These are phyloP conservation scores for Bimastos eiseni DNA, from an alignment of 2,888 invertebrate species.

Conservation along the genomic window DNA sequence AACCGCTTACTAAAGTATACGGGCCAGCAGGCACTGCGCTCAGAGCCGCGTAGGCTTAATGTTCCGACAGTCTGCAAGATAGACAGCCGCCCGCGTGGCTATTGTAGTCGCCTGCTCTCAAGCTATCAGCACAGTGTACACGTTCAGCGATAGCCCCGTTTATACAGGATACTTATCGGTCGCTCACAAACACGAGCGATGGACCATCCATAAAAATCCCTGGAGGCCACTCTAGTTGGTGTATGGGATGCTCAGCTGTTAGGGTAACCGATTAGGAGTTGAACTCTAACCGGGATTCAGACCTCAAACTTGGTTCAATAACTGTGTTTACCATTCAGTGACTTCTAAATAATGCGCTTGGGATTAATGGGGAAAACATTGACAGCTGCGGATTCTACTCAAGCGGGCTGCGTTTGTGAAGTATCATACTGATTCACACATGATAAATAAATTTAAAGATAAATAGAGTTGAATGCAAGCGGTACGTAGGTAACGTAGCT, in stretches of 20 bases:
- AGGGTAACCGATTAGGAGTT: background rate
- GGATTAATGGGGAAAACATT: too few relatives aligned
- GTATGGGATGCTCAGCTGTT: background rate
- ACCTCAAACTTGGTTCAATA: background rate
- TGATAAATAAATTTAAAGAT: too few relatives aligned
- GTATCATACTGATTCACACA: too few relatives aligned
- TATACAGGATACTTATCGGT: background rate
- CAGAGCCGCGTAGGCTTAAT: background rate
- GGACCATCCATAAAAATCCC: background rate
- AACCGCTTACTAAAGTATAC: too few relatives aligned
- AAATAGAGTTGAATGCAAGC: too few relatives aligned
- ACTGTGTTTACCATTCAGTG: background rate
- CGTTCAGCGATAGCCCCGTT: background rate
- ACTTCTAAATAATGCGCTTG: too few relatives aligned
- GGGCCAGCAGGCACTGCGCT: too few relatives aligned
- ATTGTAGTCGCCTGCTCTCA: background rate
- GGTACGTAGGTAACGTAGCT: too few relatives aligned
- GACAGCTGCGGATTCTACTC: too few relatives aligned
- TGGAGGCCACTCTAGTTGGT: background rate
- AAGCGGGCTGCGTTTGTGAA: too few relatives aligned
- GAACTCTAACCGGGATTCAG: background rate
- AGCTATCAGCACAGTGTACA: background rate
- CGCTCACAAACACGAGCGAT: background rate
- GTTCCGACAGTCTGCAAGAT: background rate
- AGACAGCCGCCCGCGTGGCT: background rate